Evolutionary conservation across 2,113 vertebrate genomes (phyloP), one percentile per base, ranked within the genome.

Genomic region (Protobothrops flavoviridis): DNA sequence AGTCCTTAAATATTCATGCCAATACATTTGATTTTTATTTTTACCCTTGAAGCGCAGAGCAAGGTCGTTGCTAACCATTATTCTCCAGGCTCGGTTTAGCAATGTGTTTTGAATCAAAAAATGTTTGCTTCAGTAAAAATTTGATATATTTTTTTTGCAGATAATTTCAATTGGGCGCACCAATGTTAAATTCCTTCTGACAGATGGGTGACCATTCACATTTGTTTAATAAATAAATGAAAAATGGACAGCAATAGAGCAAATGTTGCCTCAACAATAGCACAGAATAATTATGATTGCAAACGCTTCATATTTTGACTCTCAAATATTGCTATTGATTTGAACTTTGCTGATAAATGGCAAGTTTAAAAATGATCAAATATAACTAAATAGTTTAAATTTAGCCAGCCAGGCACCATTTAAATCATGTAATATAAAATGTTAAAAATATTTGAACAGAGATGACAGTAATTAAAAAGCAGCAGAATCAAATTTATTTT

Each of bases 11-110:
- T 61, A 89, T 89, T 85, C 48, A 86, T 91, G 85, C 39, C 23
- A 53, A 59, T 61, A 61, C 45, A 26, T 64, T 26, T 50, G 45
- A 64, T 55, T 91, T 91, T 90, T 23, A 9, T 85, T 91, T 91
- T 24, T 85, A 20, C 55, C 55, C 56, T 90, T 93, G 69, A 89
- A 89, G 61, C 45, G 24, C 55, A 53, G 26, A 17, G 29, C 39
- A 50, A 93, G 81, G 92, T 90, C 48, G 85, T 88, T n/a, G 33
- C 81, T 45, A 33, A 20, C 88, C 11, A 89, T 94, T 69, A 91
- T 39, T n/a, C 13, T 33, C 23, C 24, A 4, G 13, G n/a, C 45
- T 9, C 9, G 21, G 52, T 48, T 69, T 61, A 81, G 61, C 33
- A n/a, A 81, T 48, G 45, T 81, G 55, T 61, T 50, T 81, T 23